These are phyloP conservation scores for Leptarthrus brevirostris DNA, from an alignment of 2,888 invertebrate species.

Conservation along the genomic window DNA sequence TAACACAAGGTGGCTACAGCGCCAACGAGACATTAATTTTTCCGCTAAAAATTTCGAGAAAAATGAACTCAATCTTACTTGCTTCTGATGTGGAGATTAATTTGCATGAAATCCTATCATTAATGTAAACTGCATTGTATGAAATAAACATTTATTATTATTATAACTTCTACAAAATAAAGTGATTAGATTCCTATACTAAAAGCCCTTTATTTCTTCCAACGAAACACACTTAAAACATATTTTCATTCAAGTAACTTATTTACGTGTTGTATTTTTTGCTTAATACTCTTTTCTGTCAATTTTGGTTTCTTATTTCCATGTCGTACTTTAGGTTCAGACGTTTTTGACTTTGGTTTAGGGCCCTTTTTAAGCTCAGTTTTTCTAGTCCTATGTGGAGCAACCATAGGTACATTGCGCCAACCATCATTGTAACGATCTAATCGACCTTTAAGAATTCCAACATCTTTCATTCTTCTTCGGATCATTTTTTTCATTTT, in stretches of 20 bases:
- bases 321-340: conserved; percentile 9
- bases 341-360: conserved; percentile 61
- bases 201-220: too few relatives aligned
- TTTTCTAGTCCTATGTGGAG: conserved; percentile 63
- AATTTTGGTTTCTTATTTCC: conserved; percentile 19
- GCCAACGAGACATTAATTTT: too few relatives aligned
- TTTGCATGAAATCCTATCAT: too few relatives aligned
- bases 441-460: conserved; percentile 62
- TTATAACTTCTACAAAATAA: too few relatives aligned
- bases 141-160: too few relatives aligned
- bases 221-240: too few relatives aligned
- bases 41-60: too few relatives aligned
- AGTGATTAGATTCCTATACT: too few relatives aligned
- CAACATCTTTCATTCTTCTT: conserved; percentile 62
- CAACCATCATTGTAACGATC: conserved; percentile 65
- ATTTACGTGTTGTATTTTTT: conserved; percentile 35
- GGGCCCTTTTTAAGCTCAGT: conserved; percentile 65
- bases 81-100: too few relatives aligned
- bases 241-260: conserved; percentile 4
- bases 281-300: conserved; percentile 28
- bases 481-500: conserved; percentile 63
- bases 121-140: too few relatives aligned
- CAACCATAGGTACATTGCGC: conserved; percentile 63
- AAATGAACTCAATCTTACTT: too few relatives aligned
- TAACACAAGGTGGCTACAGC: too few relatives aligned